Evolutionary conservation across 1,140 invertebrate species (phyloP).

Genomic region (Aphidius ervi): DNA sequence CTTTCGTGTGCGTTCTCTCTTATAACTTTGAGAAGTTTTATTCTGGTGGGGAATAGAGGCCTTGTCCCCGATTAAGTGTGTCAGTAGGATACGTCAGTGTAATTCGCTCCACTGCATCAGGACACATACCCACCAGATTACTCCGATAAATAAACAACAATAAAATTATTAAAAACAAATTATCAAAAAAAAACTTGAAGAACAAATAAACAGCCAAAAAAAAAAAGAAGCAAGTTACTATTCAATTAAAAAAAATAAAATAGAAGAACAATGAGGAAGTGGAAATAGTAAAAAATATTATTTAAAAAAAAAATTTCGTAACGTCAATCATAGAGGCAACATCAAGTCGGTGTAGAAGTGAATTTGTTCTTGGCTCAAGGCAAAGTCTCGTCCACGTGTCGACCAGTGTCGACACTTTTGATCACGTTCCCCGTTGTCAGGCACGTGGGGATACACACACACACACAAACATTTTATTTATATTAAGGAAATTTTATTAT

Average conservation of each 20-base stretch:
- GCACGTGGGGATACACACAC: slow-evolving; percentile 2
- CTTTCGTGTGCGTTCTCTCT: slow-evolving; percentile 13
- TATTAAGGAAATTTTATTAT: too few species aligned
- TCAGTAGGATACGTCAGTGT: slow-evolving; percentile 39
- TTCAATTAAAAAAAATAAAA: not conserved
- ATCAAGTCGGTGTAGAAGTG: too few species aligned
- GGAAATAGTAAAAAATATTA: slow-evolving; percentile 1
- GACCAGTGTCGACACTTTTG: slow-evolving; percentile 12
- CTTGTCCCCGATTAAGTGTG: slow-evolving; percentile 30
- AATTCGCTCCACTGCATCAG: slow-evolving; percentile 4
- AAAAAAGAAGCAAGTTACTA: not conserved
- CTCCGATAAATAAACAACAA: too few species aligned
- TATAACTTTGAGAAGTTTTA: not conserved
- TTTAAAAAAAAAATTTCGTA: not conserved
- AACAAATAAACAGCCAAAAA: too few species aligned
- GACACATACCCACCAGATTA: not conserved
- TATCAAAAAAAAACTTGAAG: too few species aligned
- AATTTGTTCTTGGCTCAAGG: slow-evolving; percentile 3
- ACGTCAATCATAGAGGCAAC: not conserved
- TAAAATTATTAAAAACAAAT: too few species aligned
- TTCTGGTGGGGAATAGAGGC: slow-evolving; percentile 1
- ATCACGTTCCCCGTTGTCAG: slow-evolving; percentile 6
- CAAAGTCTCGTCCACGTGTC: slow-evolving; percentile 8
- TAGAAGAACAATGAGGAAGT: not conserved
- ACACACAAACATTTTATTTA: not conserved